Evolutionary conservation across 2,888 invertebrate genomes (phyloP), one percentile per base, ranked within the genome.

Genomic region (Leptogaster cylindrica): DNA sequence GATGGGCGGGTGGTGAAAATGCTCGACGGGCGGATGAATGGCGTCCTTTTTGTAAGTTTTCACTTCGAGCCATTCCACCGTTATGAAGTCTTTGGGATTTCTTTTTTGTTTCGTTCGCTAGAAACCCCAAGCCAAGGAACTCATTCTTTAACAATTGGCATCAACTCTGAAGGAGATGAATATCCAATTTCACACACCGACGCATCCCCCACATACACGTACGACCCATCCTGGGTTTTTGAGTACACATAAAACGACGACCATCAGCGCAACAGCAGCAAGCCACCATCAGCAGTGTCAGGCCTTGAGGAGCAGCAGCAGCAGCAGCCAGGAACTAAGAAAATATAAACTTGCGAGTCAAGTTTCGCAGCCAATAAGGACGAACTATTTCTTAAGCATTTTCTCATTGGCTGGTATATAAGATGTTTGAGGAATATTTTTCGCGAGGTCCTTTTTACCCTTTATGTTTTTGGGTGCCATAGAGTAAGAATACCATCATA

Each of bases 321-420:
- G 31, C 58, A 25, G 58, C 58, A 41, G 16, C 55, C 55, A 25
- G 28, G 27, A 27, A 44, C 61, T 41, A 61, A 61, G 61, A 61
- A 61, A 61, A 44, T 61, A 44, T 44, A 61, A 61, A 61, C 61
- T 61, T 61, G 61, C 55, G 41, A 44, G 61, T 55, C 61, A 28
- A 61, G 28, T 68, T 68, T 55, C 55, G 52, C 64, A 68, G 68
- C 68, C 68, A 68, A 68, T 68, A 68, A 68, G 68, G 44, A 68
- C 68, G 68, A 55, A 64, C 64, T 48, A 33, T 68, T 68, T 68
- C 68, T 68, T 68, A 64, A 68, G 64, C 52, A 65, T 68, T 68
- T 68, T 68, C 68, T 68, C 68, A 68, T 68, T 68, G 68, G 68
- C 55, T 68, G 61, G 28, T 28, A 44, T 44, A 41, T 61, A 61